Conservation (phyloP, 2,797 vertebrate genomes). For the Platalea minor region DNA sequence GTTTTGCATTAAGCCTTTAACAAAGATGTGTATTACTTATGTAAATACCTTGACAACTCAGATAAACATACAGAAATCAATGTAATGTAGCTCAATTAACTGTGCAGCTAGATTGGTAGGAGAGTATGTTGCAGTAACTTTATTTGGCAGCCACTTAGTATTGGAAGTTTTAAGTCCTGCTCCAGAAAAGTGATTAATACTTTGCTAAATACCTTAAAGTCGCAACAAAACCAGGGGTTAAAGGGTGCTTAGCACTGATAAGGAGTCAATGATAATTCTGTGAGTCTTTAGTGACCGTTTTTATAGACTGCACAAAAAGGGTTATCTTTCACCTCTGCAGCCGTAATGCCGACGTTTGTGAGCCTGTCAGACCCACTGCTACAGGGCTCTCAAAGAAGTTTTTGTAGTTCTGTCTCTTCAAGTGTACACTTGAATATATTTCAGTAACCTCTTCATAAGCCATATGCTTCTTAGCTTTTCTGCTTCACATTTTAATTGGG, state of each 20-base stretch:
- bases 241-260: neutral
- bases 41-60: slow-evolving; percentile 46
- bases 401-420: neutral
- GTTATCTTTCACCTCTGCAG: neutral
- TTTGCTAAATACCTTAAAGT: neutral
- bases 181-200: slow-evolving; percentile 2
- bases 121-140: neutral
- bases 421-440: neutral
- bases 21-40: slow-evolving; percentile 38
- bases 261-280: neutral
- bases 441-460: neutral
- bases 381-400: neutral
- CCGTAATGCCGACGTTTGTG: fast-evolving
- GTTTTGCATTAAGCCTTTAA: slow-evolving; percentile 38
- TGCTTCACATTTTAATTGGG: neutral
- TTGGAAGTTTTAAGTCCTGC: neutral
- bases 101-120: neutral
- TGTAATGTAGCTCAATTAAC: slow-evolving; percentile 11
- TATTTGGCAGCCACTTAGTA: neutral
- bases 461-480: neutral
- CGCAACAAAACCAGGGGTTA: neutral
- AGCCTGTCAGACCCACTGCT: neutral
- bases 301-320: neutral
- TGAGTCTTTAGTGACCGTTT: neutral
- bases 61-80: slow-evolving; percentile 40